Base-by-base conservation (phyloP, 2,888 invertebrate species). In the Drosophila trichaetosa region DNA sequence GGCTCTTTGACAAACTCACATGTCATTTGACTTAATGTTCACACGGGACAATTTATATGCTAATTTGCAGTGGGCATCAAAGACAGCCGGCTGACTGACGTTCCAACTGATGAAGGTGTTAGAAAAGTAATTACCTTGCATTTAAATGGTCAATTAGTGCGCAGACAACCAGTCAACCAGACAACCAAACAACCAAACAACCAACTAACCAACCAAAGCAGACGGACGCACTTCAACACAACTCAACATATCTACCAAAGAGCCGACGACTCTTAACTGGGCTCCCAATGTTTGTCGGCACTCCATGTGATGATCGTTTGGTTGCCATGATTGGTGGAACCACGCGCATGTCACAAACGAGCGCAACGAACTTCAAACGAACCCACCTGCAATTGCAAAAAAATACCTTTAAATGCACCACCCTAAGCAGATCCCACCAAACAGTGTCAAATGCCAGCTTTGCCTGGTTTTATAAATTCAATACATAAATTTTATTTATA, bases 31-130 rank as follows among this genome's bases (percentile, higher is more conserved):
- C 62, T 90, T 90, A 82, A 88, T 89, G 87, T 88, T 88, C 87
- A 87, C 87, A 88, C 87, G 87, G 87, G 87, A 90, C 90, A 90
- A 90, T 88, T 90, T 90, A 84, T 88, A 88, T 88, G 87, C 87
- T 88, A 88, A 88, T 90, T 88, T 82, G 82, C 89, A 82, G 82
- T 76, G 82, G 70, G 78, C 90, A 88, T 87, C 90, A 87, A 87
- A 87, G 89, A 76, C 80, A 59, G 77, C 82, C 90, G 78, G 76
- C 76, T 76, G 73, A 78, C 85, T 68, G 72, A 75, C 77, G 71
- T 69, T 70, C 80, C 80, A 69, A 80, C 79, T 86, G 88, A 86
- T 89, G 83, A 90, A 88, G 89, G 87, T 88, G 87, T 90, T 90
- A 88, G 87, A 86, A 81, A 82, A 62, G 85, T 79, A 90, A 89